Conservation (phyloP, 2,888 invertebrate species). For the Acrobasis repandana region DNA sequence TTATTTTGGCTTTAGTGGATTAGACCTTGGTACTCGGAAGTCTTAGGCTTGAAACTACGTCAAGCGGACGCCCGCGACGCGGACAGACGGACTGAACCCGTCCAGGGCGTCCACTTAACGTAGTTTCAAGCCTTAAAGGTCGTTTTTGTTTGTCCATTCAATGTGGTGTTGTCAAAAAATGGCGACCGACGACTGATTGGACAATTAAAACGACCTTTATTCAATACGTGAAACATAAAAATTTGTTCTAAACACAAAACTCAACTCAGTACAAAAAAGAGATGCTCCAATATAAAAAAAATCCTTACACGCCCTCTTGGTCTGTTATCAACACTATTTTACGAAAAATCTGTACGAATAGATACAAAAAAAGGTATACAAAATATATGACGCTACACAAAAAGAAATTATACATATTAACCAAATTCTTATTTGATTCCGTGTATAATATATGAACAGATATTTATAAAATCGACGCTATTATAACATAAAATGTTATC, state of each 20-base stretch:
- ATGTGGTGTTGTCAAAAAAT: no score
- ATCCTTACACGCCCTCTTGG: not conserved
- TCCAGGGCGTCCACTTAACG: no score
- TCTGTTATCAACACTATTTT: not conserved
- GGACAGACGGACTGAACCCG: no score
- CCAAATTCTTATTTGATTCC: constrained; percentile 14
- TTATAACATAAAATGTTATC: constrained; percentile 19
- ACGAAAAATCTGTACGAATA: constrained; percentile 10
- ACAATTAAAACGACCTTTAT: no score
- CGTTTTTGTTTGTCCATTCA: no score
- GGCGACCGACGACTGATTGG: no score
- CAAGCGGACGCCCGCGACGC: no score
- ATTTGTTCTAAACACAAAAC: not conserved
- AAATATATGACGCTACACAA: constrained; percentile 23
- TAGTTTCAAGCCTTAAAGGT: no score
- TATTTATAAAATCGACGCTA: constrained; percentile 41
- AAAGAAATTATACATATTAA: constrained; percentile 18
- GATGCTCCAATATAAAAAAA: not conserved
- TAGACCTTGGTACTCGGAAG: no score
- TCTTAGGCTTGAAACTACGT: no score
- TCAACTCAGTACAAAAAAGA: not conserved
- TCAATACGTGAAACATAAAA: no score
- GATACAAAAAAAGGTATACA: constrained; percentile 27
- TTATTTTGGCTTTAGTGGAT: no score
- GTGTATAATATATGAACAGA: constrained; percentile 32